A percentile compares a stretch with the other conserved stretches of the same genome.
Evolutionary conservation across 2,888 invertebrate genomes (phyloP).

Genomic region (Ametastegia equiseti): DNA sequence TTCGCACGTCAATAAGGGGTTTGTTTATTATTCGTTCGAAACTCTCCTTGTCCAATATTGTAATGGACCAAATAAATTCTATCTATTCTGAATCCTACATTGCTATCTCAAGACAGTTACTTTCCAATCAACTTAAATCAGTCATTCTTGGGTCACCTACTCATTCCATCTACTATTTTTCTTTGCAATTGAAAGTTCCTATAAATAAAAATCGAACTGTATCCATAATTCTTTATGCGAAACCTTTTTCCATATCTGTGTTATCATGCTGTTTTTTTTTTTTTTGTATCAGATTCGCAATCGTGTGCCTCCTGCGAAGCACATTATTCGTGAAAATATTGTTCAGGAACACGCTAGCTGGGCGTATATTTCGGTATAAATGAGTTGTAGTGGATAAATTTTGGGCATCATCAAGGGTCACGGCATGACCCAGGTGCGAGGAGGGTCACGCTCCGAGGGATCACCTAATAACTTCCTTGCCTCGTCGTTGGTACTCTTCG

Average conservation of each 20-base stretch:
- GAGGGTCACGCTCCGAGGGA: constrained; percentile 31
- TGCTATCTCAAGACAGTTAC: too few relatives aligned
- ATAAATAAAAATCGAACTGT: background rate
- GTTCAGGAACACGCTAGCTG: background rate
- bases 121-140: too few relatives aligned
- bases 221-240: background rate
- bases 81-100: too few relatives aligned
- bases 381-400: constrained; percentile 14
- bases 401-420: constrained; percentile 20
- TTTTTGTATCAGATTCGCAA: constrained; percentile 20
- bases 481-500: constrained; percentile 20
- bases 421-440: constrained; percentile 34
- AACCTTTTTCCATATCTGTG: background rate
- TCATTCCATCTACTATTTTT: background rate
- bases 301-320: background rate
- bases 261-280: background rate
- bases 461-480: constrained; percentile 28
- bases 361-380: too few relatives aligned
- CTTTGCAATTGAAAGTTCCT: background rate
- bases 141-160: background rate
- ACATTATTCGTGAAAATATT: background rate
- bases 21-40: too few relatives aligned
- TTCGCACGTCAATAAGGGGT: too few relatives aligned
- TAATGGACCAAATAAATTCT: too few relatives aligned
- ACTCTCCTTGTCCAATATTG: too few relatives aligned